Conservation (phyloP, 2,113 vertebrate genomes). For the Pygoscelis adeliae region DNA sequence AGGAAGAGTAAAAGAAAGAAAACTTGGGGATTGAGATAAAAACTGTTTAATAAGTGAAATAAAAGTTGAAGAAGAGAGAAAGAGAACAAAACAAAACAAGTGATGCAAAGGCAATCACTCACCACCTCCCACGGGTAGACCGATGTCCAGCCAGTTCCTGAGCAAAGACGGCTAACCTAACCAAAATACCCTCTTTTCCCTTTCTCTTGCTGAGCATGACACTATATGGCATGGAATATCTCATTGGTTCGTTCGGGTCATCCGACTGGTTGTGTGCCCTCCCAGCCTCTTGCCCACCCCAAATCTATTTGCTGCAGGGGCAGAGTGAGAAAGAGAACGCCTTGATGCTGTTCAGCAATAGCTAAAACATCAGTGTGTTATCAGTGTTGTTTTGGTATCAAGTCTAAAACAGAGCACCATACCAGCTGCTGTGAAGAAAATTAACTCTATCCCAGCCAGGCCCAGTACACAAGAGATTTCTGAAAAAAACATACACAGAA, state of each 20-base stretch:
- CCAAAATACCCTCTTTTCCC: rapidly evolving
- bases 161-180: not conserved
- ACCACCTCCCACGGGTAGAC: rapidly evolving
- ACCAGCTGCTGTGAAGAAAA: not conserved
- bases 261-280: not conserved
- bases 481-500: not conserved
- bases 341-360: not conserved
- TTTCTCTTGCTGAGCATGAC: not conserved
- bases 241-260: not conserved
- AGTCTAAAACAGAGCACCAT: not conserved
- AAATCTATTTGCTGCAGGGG: not conserved
- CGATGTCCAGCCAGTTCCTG: not conserved
- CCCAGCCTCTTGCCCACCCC: not conserved
- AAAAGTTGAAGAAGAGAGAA: not conserved
- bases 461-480: not conserved
- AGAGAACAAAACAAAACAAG: not conserved
- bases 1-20: not conserved
- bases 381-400: not conserved
- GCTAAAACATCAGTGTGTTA: not conserved
- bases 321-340: not conserved
- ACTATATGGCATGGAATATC: not conserved
- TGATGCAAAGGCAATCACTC: not conserved
- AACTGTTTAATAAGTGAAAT: not conserved
- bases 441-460: not conserved
- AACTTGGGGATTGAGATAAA: not conserved